These are phyloP conservation scores for Limonius californicus DNA, from an alignment of 1,140 invertebrate genomes.

Conservation along the genomic window DNA sequence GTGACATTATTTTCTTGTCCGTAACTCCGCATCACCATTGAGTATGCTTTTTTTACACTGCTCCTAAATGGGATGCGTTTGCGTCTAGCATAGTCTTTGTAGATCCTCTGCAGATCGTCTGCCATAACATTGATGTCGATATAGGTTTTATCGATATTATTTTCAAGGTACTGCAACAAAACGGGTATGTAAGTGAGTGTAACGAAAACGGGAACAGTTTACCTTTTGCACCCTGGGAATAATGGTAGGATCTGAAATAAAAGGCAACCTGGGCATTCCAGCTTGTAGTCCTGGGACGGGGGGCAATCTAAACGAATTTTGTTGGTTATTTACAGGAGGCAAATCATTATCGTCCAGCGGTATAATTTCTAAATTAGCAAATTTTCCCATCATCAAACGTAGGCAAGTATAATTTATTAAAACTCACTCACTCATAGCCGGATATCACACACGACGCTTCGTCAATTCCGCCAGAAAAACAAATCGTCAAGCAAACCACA, in stretches of 20 bases:
- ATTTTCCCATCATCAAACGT: constrained; percentile 4
- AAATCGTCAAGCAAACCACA: background rate
- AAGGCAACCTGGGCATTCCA: background rate
- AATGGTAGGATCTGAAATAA: constrained; percentile 33
- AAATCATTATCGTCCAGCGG: background rate
- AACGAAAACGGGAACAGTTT: constrained; percentile 14
- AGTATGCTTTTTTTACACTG: constrained; percentile 54
- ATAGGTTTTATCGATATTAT: constrained; percentile 52
- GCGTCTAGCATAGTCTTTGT: constrained; percentile 56
- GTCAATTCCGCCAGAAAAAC: background rate
- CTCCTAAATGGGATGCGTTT: constrained; percentile 54
- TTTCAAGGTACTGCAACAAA: constrained; percentile 51
- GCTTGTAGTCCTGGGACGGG: background rate
- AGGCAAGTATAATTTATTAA: background rate
- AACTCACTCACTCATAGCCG: constrained; percentile 8
- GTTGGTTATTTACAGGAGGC: constrained; percentile 4
- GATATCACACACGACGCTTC: background rate
- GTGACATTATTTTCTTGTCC: constrained; percentile 33
- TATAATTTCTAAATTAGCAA: constrained; percentile 8
- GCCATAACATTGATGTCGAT: constrained; percentile 59
- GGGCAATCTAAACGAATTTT: background rate
- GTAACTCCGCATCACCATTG: constrained; percentile 48
- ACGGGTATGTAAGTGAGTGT: background rate
- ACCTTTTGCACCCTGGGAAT: constrained; percentile 42
- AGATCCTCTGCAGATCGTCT: constrained; percentile 53